A percentile compares a stretch with the other conserved stretches of the same genome.
Conservation (phyloP, 2,113 vertebrate genomes). For the Syrrhaptes paradoxus region DNA sequence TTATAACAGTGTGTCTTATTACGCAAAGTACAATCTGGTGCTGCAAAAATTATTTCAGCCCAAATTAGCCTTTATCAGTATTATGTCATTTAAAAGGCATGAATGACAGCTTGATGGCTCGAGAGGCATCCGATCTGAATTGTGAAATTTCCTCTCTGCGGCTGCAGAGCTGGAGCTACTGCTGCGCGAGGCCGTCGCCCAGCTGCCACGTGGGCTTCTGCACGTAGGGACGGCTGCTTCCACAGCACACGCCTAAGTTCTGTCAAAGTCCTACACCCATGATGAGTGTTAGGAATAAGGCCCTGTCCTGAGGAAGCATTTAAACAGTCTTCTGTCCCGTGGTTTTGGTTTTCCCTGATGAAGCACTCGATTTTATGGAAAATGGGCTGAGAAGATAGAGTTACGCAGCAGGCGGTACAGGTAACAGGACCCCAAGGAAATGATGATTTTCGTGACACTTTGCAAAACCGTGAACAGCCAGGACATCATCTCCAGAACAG, state of each 20-base stretch:
- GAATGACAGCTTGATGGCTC: slow-evolving; percentile 23
- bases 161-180: background rate
- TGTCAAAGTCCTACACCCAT: background rate
- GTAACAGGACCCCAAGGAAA: background rate
- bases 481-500: background rate
- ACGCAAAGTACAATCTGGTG: background rate
- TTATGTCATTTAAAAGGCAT: background rate
- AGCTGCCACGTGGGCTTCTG: slow-evolving; percentile 18
- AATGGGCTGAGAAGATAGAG: background rate
- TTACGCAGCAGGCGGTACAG: background rate
- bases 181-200: background rate
- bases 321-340: background rate
- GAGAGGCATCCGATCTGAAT: slow-evolving; percentile 30
- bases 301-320: background rate
- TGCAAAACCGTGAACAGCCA: background rate
- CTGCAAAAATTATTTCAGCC: background rate
- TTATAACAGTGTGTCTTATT: background rate
- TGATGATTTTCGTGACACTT: background rate
- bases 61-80: slow-evolving; percentile 25
- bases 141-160: background rate
- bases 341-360: background rate
- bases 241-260: background rate
- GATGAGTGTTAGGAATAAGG: background rate
- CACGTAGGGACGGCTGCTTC: background rate
- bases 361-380: background rate